Conservation (phyloP, 2,797 vertebrate species). For the Margarornis squamiger region DNA sequence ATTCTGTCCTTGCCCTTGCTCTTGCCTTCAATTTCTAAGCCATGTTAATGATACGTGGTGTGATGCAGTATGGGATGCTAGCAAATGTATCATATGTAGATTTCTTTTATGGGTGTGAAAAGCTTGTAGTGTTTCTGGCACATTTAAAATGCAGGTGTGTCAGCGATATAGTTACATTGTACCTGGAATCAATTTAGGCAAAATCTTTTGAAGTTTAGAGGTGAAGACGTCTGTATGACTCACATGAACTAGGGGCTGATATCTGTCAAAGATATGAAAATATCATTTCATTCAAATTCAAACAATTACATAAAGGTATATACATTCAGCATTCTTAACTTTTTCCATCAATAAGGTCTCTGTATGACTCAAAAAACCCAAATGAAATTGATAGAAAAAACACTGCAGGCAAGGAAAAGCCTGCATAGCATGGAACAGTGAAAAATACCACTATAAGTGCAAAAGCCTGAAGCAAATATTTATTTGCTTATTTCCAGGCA, state of each 20-base stretch:
- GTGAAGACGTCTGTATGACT: not conserved
- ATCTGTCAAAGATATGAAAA: not conserved
- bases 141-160: not conserved
- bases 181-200: not conserved
- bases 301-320: not conserved
- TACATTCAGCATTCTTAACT: not conserved
- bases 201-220: not conserved
- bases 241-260: not conserved
- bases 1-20: not conserved
- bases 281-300: not conserved
- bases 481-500: not conserved
- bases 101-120: not conserved
- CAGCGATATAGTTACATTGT: not conserved
- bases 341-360: not conserved
- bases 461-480: slow-evolving; percentile 20
- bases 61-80: not conserved
- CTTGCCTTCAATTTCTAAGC: not conserved
- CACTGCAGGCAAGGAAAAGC: not conserved
- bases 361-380: not conserved
- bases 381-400: not conserved
- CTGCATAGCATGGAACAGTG: not conserved
- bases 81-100: not conserved
- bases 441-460: not conserved
- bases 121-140: not conserved
- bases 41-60: not conserved